Conservation (phyloP, 2,113 vertebrate species). For the Rhinolophus ferrumequinum region DNA sequence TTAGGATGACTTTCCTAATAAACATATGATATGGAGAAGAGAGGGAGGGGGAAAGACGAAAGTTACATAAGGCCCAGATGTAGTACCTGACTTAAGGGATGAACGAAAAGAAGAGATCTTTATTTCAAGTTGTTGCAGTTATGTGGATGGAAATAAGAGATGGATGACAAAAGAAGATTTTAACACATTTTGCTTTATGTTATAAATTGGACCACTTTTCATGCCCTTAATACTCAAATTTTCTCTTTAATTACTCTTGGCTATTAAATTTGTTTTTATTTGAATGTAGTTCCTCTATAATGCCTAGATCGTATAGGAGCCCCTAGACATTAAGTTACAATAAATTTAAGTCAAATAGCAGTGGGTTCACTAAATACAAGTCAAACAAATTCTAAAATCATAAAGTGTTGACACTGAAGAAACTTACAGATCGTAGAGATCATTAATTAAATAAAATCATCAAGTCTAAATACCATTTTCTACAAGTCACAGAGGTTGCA, state of each 20-base stretch:
- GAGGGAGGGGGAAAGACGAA: background rate
- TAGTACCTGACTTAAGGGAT: background rate
- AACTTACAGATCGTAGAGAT: background rate
- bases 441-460: background rate
- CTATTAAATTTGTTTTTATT: background rate
- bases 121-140: background rate
- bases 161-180: background rate
- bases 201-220: background rate
- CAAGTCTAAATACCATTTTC: background rate
- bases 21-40: background rate
- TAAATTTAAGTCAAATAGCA: background rate
- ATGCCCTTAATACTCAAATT: background rate
- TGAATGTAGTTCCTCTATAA: background rate
- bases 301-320: background rate
- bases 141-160: background rate
- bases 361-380: background rate
- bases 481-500: background rate
- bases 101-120: background rate
- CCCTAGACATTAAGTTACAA: background rate
- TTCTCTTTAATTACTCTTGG: background rate
- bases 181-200: conserved; percentile 14
- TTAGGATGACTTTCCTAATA: background rate
- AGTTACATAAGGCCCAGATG: background rate
- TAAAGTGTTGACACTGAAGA: background rate
- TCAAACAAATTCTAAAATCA: conserved; percentile 22